Evolutionary conservation across 2,888 invertebrate species (phyloP).

Genomic region (Arctia plantaginis): DNA sequence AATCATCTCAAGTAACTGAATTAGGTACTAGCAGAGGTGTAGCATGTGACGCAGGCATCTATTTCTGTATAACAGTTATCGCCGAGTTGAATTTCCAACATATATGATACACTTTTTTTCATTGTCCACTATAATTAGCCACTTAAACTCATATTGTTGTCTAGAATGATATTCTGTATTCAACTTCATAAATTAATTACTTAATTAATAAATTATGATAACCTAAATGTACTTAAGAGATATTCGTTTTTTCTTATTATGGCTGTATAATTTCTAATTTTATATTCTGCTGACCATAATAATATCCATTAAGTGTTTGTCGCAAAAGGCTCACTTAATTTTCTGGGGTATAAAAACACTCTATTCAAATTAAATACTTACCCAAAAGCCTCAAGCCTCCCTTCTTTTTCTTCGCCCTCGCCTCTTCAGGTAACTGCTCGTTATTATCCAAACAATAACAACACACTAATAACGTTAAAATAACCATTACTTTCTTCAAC

Average conservation of each 20-base stretch:
- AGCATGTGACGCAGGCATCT: too few relatives aligned
- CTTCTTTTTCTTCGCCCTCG: conserved; percentile 78
- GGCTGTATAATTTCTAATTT: conserved; percentile 10
- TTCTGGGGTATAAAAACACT: conserved; percentile 6
- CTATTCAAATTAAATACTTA: conserved; percentile 59
- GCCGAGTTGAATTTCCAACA: too few relatives aligned
- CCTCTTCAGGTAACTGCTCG: conserved; percentile 66
- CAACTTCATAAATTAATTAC: neutral
- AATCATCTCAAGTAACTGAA: too few relatives aligned
- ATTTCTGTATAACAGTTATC: too few relatives aligned
- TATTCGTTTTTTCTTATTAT: neutral
- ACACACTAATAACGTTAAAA: conserved; percentile 65
- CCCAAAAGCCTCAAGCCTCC: conserved; percentile 69
- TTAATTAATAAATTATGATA: neutral
- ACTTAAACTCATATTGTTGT: neutral
- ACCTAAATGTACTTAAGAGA: neutral
- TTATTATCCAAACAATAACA: conserved; percentile 73
- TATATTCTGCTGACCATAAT: conserved; percentile 24
- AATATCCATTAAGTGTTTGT: conserved; percentile 14
- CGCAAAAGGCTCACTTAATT: conserved; percentile 25
- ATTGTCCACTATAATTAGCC: too few relatives aligned
- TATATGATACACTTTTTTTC: too few relatives aligned
- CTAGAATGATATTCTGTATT: too few relatives aligned
- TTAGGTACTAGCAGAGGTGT: too few relatives aligned
- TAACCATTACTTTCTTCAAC: conserved; percentile 63